These are phyloP conservation scores for Anarrhichthys ocellatus DNA, from an alignment of 2,113 vertebrate species.

Conservation along the genomic window DNA sequence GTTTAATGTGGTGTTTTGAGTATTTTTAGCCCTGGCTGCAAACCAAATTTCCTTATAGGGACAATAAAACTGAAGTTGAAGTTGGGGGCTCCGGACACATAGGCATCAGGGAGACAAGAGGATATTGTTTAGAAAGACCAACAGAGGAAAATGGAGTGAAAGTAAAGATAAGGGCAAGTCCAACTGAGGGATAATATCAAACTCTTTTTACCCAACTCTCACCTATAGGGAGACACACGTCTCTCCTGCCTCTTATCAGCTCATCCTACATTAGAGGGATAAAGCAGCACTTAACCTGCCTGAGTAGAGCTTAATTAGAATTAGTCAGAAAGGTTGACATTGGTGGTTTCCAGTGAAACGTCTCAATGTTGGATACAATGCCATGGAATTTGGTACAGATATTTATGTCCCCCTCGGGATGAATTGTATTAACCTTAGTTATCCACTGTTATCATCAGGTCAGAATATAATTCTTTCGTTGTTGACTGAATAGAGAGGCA, in stretches of 20 bases:
- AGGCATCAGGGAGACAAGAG: slow-evolving; percentile 21
- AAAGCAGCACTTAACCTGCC: slow-evolving; percentile 57
- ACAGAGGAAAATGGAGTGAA: background rate
- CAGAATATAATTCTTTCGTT: no score
- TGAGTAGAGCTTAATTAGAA: background rate
- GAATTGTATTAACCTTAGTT: background rate
- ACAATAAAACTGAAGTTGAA: slow-evolving; percentile 27
- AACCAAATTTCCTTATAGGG: background rate
- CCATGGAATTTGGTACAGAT: background rate
- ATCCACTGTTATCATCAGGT: no score
- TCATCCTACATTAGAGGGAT: slow-evolving; percentile 47
- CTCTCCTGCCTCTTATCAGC: slow-evolving; percentile 26
- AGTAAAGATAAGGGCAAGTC: background rate
- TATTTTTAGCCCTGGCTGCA: slow-evolving; percentile 27
- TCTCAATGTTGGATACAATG: background rate
- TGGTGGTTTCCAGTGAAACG: background rate
- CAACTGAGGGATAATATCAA: slow-evolving; percentile 18
- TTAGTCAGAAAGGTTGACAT: background rate
- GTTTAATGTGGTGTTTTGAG: slow-evolving; percentile 22
- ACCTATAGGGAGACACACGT: slow-evolving; percentile 11
- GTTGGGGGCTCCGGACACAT: slow-evolving; percentile 22
- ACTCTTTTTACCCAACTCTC: slow-evolving; percentile 5
- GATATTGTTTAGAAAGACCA: background rate
- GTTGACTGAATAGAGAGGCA: no score
- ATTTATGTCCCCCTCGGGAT: background rate